Evolutionary conservation across 1,140 invertebrate species (phyloP), one percentile per base, ranked within the genome.

Genomic region (Onthophagus taurus): DNA sequence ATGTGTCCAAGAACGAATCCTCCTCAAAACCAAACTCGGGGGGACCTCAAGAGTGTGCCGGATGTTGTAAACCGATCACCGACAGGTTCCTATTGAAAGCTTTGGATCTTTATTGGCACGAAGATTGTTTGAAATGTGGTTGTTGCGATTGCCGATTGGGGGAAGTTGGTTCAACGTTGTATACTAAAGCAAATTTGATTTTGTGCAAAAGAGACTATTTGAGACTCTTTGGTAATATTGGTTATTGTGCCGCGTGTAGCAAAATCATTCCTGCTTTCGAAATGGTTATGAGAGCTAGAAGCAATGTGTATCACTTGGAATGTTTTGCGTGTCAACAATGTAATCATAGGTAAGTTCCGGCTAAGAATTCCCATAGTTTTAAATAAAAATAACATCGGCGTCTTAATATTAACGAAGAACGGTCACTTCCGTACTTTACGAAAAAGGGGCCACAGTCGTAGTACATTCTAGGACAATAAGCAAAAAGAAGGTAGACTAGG

Each of bases 301-400:
- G 80, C 60, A 96, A 97, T 64, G 93, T 97, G 29, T 97, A 97
- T 65, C 94, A 97, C 67, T 73, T 98, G 49, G 93, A 97, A 65
- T 98, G 94, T 69, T 98, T 98, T 65, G 92, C 93, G 31, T 98
- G 94, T 66, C 92, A 97, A 66, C 89, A 96, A 67, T 98, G 94
- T 65, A 94, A 92, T 71, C 91, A 97, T 69, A 90, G 93, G 94
- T 97, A 65, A 77, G 73, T 34, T n/a, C n/a, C n/a, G n/a, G n/a
- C n/a, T n/a, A n/a, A n/a, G n/a, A n/a, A n/a, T n/a, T n/a, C n/a
- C n/a, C n/a, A n/a, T n/a, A n/a, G n/a, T n/a, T n/a, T n/a, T n/a
- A n/a, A n/a, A n/a, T n/a, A n/a, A n/a, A n/a, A n/a, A n/a, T n/a
- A n/a, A n/a, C n/a, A n/a, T n/a, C n/a, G n/a, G n/a, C n/a, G n/a